Evolutionary conservation across 1,140 invertebrate species (phyloP), one percentile per base, ranked within the genome.

Genomic region (Phenacoccus solenopsis): DNA sequence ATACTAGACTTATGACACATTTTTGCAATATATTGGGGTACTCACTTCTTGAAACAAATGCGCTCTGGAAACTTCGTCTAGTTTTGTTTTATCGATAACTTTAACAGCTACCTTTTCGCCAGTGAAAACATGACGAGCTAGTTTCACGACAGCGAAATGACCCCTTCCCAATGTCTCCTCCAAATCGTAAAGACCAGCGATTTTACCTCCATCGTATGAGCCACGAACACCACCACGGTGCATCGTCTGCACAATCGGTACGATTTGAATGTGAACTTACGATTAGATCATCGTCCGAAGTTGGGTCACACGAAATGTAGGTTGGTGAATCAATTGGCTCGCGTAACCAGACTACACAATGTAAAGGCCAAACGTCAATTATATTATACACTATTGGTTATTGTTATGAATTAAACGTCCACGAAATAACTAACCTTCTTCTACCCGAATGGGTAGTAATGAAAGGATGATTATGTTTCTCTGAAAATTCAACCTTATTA

Each of bases 101-200:
- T 92, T 91, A 38, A 91, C 90, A 67, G 90, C 90, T 67, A 99
- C 97, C 81, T 96, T 96, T 83, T 98, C 95, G n/a, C 96, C 96
- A 49, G 97, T 99, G 80, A 99, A 98, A 56, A 99, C 96, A 85
- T 99, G 98, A 73, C 92, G 84, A 10, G 98, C 98, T 72, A 98
- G 81, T 84, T 99, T 99, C 22, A 99, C 98, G 67, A 99, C 95
- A 70, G 97, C 97, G 85, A 98, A 99, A 83, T 99, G 96, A 59
- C 96, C 96, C 71, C 89, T 87, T 12, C 93, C 93, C 16, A 96
- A 81, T 0, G 95, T 98, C 78, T 97, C 91, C 78, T 96, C 92
- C 75, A 98, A 83, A 80, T 98, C 95, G 79, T 98, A 98, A 32
- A 98, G 84, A 61, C 95, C 95, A 75, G 95, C 95, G 77, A 98